Conservation (phyloP, 2,888 invertebrate species). For the Ormyrus thymus region DNA sequence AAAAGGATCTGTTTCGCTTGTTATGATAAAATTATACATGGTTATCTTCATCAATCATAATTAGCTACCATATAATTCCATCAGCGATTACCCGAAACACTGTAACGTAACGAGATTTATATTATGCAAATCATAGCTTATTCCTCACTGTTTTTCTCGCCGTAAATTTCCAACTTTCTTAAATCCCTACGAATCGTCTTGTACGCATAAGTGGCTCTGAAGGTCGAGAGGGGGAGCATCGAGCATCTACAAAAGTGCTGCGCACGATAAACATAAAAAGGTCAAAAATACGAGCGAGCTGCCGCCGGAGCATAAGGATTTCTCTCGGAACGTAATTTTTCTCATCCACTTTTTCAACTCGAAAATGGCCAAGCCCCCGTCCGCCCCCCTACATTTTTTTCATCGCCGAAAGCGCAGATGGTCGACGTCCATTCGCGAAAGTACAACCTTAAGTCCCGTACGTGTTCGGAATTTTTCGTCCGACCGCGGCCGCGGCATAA, state of each 20-base stretch:
- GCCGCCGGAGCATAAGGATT: background rate
- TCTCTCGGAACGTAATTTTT: constrained; percentile 14
- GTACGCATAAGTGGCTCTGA: background rate
- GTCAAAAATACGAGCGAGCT: background rate
- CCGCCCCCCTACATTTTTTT: background rate
- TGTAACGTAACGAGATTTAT: background rate
- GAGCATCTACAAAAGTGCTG: background rate
- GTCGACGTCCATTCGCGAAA: constrained; percentile 51
- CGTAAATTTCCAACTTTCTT: too few species aligned
- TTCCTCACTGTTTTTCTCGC: too few species aligned
- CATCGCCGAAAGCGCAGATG: constrained; percentile 25
- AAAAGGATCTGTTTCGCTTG: too few species aligned
- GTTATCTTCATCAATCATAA: too few species aligned
- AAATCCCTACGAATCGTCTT: background rate
- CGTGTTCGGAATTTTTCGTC: constrained; percentile 54
- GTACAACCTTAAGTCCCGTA: constrained; percentile 54
- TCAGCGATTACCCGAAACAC: background rate
- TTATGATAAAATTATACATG: too few species aligned
- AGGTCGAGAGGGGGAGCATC: background rate
- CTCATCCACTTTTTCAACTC: constrained; percentile 6
- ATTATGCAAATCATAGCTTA: background rate
- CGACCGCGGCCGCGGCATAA: constrained; percentile 42
- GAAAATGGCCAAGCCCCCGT: background rate
- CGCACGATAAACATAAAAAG: constrained; percentile 1
- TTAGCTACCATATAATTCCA: too few species aligned